Base-by-base conservation (phyloP, 2,797 vertebrate genomes). In the Tamandua tetradactyla region DNA sequence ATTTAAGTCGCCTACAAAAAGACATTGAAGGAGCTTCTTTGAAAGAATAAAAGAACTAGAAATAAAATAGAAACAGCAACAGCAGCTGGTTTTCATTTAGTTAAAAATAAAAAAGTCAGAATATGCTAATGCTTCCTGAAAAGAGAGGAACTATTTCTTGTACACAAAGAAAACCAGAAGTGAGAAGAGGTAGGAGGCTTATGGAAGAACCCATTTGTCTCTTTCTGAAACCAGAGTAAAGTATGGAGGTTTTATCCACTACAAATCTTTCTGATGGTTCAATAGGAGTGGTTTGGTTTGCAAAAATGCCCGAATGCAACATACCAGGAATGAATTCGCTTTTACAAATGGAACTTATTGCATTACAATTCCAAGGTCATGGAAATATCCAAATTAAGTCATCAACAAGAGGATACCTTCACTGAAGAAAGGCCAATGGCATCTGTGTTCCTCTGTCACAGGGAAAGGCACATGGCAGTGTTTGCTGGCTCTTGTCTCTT, bases 31-130 rank as follows among this genome's bases (percentile, higher is more conserved):
- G 88, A 49, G 2, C 25, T 66, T 92, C 69, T 91, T 84, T 72
- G 30, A 84, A 92, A 92, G 68, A 96, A 75, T 71, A 55, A 90
- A 80, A 85, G 32, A 93, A 80, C 88, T 80, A 87, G 55, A 92
- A 94, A 90, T 86, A 82, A 89, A 89, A 82, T 22, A 68, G 11
- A 69, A 81, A 79, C 7, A 85, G n/a, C 61, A 10, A 66, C 20
- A 72, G 59, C 40, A 74, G 25, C n/a, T n/a, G n/a, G n/a, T n/a
- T n/a, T n/a, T n/a, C n/a, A n/a, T n/a, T n/a, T 32, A 64, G 10
- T 75, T 85, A 75, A 20, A 55, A 69, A 89, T 8, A 78, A 69
- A 89, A 84, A 81, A 81, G 17, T 84, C 22, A 62, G 15, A 1
- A 25, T 30, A 22, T 62, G 22, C 37, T 37, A 6, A 35, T 44